Conservation (phyloP, 2,797 vertebrate species). For the Clarias laeviceps region DNA sequence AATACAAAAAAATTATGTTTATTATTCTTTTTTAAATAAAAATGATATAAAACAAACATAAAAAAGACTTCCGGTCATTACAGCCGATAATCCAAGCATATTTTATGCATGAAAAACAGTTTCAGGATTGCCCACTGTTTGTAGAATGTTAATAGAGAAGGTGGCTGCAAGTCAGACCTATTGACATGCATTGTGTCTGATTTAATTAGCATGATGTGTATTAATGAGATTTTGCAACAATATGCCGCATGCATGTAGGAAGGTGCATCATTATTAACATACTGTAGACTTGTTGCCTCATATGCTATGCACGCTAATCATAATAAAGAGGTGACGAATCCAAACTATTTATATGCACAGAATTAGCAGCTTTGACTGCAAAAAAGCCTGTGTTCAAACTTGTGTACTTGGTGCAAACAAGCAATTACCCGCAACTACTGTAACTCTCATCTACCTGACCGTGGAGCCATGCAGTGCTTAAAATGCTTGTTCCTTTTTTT, state of each 20-base stretch:
- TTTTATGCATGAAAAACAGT: background rate
- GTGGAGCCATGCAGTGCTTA: slow-evolving; percentile 24
- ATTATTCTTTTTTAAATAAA: too few species aligned
- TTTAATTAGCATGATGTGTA: slow-evolving; percentile 30
- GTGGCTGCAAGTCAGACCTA: background rate
- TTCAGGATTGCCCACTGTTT: background rate
- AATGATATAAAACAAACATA: background rate
- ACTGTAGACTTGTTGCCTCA: slow-evolving; percentile 17
- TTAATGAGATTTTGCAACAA: slow-evolving; percentile 12
- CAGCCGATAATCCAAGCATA: too few species aligned
- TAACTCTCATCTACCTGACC: slow-evolving; percentile 24
- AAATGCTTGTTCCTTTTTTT: slow-evolving; percentile 58
- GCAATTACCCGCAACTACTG: slow-evolving; percentile 11
- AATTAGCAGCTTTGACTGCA: slow-evolving; percentile 40
- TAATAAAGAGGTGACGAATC: background rate
- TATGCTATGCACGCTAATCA: slow-evolving; percentile 17
- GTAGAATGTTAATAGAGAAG: background rate
- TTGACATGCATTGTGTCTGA: background rate
- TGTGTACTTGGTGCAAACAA: slow-evolving; percentile 9
- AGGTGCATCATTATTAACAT: slow-evolving; percentile 24
- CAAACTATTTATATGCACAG: slow-evolving; percentile 36
- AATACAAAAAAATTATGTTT: background rate
- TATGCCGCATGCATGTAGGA: slow-evolving; percentile 1
- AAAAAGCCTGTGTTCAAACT: slow-evolving; percentile 19
- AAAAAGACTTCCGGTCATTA: background rate